Percentiles rank a stretch among this genome's conserved stretches.
These are phyloP conservation scores for Macropus fuliginosus DNA, from an alignment of 2,797 vertebrate genomes.

Conservation along the genomic window DNA sequence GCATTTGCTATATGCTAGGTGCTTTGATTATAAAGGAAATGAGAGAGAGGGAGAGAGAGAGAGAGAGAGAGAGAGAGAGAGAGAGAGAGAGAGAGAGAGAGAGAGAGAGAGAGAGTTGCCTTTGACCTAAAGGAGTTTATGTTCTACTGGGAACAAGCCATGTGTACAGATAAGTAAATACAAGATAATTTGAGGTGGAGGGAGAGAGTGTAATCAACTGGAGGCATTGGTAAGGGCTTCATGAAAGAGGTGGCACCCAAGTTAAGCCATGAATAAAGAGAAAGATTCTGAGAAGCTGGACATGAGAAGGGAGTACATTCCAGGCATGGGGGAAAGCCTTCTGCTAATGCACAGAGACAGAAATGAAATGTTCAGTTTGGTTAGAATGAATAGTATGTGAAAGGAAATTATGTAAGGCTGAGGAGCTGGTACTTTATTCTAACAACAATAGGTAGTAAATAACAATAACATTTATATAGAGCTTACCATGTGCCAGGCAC, in stretches of 20 bases:
- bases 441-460: neutral
- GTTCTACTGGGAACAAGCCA: neutral
- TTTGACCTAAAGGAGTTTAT: neutral
- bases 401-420: neutral
- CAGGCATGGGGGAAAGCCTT: neutral
- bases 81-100: neutral
- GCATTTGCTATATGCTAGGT: neutral
- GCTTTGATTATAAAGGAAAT: neutral
- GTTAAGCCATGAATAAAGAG: neutral
- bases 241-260: neutral
- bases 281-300: neutral
- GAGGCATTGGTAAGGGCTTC: neutral
- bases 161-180: neutral
- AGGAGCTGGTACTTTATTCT: neutral
- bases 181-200: neutral
- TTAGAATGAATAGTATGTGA: neutral
- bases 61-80: neutral
- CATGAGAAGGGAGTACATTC: neutral
- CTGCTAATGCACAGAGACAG: neutral
- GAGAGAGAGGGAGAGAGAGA: neutral
- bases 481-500: neutral
- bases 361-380: neutral
- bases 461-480: neutral
- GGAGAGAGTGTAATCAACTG: neutral
- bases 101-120: too few relatives aligned